Conservation (phyloP, 2,888 invertebrate genomes). For the Xestoiulus laeticollis region DNA sequence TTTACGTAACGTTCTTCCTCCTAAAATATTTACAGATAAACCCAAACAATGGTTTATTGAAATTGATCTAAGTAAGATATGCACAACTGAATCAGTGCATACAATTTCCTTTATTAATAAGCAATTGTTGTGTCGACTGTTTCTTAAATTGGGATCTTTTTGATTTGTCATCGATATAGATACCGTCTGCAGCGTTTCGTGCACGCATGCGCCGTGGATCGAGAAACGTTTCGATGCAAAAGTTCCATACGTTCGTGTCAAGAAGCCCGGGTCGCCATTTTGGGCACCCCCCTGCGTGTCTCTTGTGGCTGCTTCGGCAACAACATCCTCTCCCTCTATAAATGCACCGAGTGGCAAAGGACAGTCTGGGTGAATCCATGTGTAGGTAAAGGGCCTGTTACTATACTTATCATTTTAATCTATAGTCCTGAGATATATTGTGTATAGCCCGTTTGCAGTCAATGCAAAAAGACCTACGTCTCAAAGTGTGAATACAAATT, state of each 20-base stretch:
- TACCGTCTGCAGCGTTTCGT: conserved; percentile 85
- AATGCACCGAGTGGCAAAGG: conserved; percentile 89
- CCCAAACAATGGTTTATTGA: no score
- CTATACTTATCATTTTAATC: neutral
- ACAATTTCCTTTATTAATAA: neutral
- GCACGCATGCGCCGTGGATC: conserved; percentile 90
- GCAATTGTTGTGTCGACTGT: neutral
- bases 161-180: conserved; percentile 65
- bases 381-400: conserved; percentile 75
- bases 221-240: conserved; percentile 87
- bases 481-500: no score
- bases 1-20: no score
- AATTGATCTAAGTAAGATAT: no score
- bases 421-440: neutral
- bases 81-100: no score
- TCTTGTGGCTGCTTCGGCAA: conserved; percentile 89
- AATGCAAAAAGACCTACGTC: neutral
- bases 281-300: conserved; percentile 87
- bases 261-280: conserved; percentile 83
- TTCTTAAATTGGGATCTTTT: neutral
- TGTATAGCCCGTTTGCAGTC: neutral
- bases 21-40: no score
- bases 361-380: conserved; percentile 92
- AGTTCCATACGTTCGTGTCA: conserved; percentile 86
- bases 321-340: conserved; percentile 83